phyloP scores from a whole-genome alignment of 1,140 invertebrate species.

The Heterodera carotae region DNA sequence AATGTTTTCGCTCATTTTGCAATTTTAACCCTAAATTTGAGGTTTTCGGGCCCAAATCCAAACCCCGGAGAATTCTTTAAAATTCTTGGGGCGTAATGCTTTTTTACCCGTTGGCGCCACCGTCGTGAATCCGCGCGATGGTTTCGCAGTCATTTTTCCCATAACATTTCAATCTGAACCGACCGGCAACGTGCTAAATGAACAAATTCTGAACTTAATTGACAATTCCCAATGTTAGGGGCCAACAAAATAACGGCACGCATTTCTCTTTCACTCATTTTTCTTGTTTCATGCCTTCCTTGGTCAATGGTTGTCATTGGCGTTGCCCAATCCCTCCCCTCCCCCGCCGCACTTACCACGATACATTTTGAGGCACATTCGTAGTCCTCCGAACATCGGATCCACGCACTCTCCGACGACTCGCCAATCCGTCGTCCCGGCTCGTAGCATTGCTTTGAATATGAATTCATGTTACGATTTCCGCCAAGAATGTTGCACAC shows the following conservation, averaged over 20 bases:
- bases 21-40: too few species aligned
- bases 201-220: background rate
- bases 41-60: too few species aligned
- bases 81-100: too few species aligned
- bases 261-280: too few species aligned
- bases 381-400: slow-evolving; percentile 64
- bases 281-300: background rate
- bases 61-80: too few species aligned
- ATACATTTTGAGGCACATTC: slow-evolving; percentile 63
- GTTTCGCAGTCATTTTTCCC: slow-evolving; percentile 65
- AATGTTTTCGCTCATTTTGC: too few species aligned
- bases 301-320: background rate
- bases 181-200: slow-evolving; percentile 55
- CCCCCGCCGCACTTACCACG: too few species aligned
- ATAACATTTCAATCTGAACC: slow-evolving; percentile 64
- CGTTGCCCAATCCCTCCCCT: too few species aligned
- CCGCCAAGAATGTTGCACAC: background rate
- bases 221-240: too few species aligned
- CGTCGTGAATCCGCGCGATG: slow-evolving; percentile 67
- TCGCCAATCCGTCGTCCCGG: slow-evolving; percentile 63
- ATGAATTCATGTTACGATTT: slow-evolving; percentile 25
- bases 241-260: too few species aligned
- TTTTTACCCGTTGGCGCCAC: slow-evolving; percentile 65
- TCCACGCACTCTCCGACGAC: slow-evolving; percentile 60
- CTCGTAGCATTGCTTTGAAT: slow-evolving; percentile 62